A percentile compares a stretch with the other conserved stretches of the same genome.
Conservation (phyloP, 2,113 vertebrate species). For the Oreochromis spilurus region DNA sequence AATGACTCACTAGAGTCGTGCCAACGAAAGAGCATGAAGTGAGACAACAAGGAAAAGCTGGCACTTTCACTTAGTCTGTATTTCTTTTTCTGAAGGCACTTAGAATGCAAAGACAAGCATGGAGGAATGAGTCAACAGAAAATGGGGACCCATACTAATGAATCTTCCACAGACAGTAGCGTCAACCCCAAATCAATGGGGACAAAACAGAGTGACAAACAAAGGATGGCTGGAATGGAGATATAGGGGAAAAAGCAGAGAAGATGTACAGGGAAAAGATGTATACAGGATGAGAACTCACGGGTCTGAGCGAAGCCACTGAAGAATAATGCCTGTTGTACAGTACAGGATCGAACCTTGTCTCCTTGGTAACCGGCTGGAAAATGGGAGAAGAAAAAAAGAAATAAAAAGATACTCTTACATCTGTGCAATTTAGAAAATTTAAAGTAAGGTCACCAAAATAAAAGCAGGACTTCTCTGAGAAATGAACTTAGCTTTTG, state of each 20-base stretch:
- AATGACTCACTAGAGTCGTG: neutral
- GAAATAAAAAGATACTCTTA: neutral
- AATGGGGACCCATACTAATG: conserved; percentile 36
- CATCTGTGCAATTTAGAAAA: neutral
- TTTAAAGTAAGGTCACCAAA: neutral
- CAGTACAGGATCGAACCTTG: conserved; percentile 96
- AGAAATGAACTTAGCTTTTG: neutral
- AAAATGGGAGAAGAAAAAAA: neutral
- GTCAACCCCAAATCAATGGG: conserved; percentile 10
- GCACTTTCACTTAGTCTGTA: neutral
- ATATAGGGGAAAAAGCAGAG: neutral
- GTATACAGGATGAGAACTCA: conserved; percentile 72
- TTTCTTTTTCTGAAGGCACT: conserved; percentile 17
- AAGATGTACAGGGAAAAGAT: neutral
- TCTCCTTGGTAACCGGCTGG: conserved; percentile 92
- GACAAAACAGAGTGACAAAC: neutral
- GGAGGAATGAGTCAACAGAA: conserved; percentile 42
- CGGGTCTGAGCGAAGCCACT: conserved; percentile 97
- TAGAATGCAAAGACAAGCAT: conserved; percentile 14
- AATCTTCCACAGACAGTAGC: conserved; percentile 15
- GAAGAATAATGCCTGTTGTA: conserved; percentile 95
- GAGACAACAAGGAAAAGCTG: conserved; percentile 10
- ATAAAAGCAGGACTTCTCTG: neutral
- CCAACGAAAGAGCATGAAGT: neutral
- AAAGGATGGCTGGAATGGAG: neutral